Conservation (phyloP, 2,113 vertebrate species). For the Crotalus viridis region DNA sequence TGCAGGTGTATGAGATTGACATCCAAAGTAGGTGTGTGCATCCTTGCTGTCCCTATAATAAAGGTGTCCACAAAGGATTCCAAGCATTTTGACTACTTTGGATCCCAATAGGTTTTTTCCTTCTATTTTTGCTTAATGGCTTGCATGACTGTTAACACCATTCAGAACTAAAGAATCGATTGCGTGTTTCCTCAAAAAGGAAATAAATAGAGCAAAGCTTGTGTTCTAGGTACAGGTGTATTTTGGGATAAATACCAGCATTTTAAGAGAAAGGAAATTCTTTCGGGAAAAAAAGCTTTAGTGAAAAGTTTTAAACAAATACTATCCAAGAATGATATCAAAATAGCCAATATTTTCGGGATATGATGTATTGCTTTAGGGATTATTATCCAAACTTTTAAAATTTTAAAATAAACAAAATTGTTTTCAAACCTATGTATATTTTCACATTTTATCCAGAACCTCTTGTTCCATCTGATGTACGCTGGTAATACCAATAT, state of each 20-base stretch:
- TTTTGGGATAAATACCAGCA: neutral
- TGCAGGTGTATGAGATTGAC: neutral
- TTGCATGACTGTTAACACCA: constrained; percentile 1
- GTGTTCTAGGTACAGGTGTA: neutral
- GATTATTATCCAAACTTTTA: neutral
- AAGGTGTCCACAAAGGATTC: neutral
- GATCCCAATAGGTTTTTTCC: neutral
- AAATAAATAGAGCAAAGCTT: neutral
- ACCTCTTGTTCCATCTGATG: neutral
- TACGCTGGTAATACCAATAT: neutral
- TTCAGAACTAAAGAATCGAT: neutral
- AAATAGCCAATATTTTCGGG: neutral
- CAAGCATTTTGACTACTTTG: neutral
- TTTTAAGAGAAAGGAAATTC: neutral
- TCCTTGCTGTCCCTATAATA: neutral
- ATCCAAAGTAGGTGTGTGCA: neutral
- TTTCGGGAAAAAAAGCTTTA: neutral
- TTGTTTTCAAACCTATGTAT: neutral
- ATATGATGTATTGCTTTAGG: neutral
- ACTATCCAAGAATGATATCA: no score
- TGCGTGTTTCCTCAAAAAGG: neutral
- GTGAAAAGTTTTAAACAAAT: neutral
- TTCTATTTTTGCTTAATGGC: constrained; percentile 29
- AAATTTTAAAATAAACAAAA: neutral
- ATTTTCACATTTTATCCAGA: neutral